Evolutionary conservation across 2,888 invertebrate genomes (phyloP).

Genomic region (Luperina testacea): DNA sequence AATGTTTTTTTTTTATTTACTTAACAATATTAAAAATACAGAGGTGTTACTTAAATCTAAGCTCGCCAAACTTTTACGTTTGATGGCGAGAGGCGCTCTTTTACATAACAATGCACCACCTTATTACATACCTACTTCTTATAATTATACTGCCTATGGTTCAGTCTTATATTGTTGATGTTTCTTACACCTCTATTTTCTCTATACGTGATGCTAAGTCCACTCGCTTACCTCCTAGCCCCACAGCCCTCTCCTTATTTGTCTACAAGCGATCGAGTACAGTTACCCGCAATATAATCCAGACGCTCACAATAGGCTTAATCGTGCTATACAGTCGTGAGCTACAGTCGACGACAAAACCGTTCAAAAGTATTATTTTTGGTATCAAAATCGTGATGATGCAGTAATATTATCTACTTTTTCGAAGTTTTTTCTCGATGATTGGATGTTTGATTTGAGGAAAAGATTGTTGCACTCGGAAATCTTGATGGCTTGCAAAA

Average conservation of each 20-base stretch:
- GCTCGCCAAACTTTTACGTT: too few relatives aligned
- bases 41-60: too few relatives aligned
- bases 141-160: too few relatives aligned
- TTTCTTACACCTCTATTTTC: too few relatives aligned
- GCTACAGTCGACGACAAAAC: slow-evolving; percentile 71
- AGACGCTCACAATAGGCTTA: slow-evolving; percentile 81
- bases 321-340: slow-evolving; percentile 88
- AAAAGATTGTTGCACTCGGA: slow-evolving; percentile 19
- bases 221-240: slow-evolving; percentile 61
- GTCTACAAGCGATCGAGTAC: slow-evolving; percentile 85
- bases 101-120: too few relatives aligned
- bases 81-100: too few relatives aligned
- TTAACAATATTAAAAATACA: too few relatives aligned
- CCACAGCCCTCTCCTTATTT: slow-evolving; percentile 81
- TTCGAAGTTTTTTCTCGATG: slow-evolving; percentile 24
- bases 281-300: slow-evolving; percentile 87
- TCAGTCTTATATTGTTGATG: too few relatives aligned
- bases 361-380: slow-evolving; percentile 65
- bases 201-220: too few relatives aligned
- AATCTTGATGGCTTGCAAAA: slow-evolving; percentile 7
- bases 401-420: slow-evolving; percentile 35
- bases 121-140: too few relatives aligned
- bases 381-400: slow-evolving; percentile 62
- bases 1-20: too few relatives aligned
- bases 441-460: slow-evolving; percentile 43